These are phyloP conservation scores for Pagrus major DNA, from an alignment of 2,113 vertebrate species.

Conservation along the genomic window DNA sequence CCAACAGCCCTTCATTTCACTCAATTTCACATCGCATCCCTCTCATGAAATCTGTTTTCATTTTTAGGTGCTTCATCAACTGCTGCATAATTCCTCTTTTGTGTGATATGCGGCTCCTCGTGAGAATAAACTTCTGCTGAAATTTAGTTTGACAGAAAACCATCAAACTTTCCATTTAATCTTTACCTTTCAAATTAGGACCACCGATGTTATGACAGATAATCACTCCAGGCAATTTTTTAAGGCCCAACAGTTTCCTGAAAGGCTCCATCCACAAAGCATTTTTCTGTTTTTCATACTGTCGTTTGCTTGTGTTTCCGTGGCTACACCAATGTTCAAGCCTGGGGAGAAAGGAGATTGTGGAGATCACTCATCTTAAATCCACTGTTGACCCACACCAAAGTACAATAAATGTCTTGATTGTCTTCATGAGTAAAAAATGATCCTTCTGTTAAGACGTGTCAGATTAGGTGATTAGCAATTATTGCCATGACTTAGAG, in stretches of 20 bases:
- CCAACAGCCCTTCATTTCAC: constrained; percentile 43
- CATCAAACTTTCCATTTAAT: too few species aligned
- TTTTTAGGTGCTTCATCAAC: constrained; percentile 1
- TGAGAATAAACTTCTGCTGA: not conserved
- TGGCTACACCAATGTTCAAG: constrained; percentile 3
- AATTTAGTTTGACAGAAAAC: not conserved
- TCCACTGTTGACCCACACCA: not conserved
- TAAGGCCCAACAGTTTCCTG: not conserved
- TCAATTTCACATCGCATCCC: constrained; percentile 19
- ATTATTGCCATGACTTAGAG: too few species aligned
- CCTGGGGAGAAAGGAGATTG: not conserved
- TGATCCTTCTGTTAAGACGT: not conserved
- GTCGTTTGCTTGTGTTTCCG: not conserved
- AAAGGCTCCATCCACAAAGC: not conserved
- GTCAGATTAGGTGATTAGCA: not conserved
- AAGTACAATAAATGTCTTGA: not conserved
- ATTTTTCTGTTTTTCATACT: not conserved
- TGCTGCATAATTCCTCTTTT: not conserved
- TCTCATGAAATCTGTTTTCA: constrained; percentile 21
- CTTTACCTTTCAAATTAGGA: not conserved
- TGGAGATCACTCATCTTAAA: constrained; percentile 22
- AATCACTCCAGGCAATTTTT: not conserved
- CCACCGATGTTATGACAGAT: not conserved
- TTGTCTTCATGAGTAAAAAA: not conserved
- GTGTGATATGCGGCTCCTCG: not conserved